phyloP scores from a whole-genome alignment of 2,888 invertebrate genomes.

The Diarsia rubi region DNA sequence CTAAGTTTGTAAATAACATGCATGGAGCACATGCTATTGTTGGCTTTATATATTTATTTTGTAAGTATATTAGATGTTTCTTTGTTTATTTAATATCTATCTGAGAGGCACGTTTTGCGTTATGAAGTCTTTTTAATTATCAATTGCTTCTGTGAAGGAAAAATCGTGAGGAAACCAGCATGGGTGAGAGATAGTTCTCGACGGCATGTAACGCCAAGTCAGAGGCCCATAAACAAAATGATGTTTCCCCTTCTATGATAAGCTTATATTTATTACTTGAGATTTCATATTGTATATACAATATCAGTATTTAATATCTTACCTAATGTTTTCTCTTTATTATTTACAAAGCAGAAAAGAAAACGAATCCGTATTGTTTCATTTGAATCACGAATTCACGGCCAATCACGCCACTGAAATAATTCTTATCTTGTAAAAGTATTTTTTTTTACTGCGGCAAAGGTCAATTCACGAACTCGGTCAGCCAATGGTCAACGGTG shows the following conservation, averaged over 20 bases:
- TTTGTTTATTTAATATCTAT: too few species aligned
- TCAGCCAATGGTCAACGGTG: constrained; percentile 60
- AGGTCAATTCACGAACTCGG: constrained; percentile 59
- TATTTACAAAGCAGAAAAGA: background rate
- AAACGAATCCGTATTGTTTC: background rate
- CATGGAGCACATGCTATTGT: constrained; percentile 15
- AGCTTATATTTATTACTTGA: background rate
- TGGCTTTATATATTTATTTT: background rate
- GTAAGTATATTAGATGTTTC: too few species aligned
- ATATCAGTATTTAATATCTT: background rate
- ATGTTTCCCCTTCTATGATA: too few species aligned
- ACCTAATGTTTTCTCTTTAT: background rate
- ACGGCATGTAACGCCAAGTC: too few species aligned
- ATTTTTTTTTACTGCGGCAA: constrained; percentile 9
- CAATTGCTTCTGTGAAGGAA: too few species aligned
- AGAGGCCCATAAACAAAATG: too few species aligned
- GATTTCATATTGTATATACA: constrained; percentile 6
- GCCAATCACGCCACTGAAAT: background rate
- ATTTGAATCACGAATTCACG: background rate
- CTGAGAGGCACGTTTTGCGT: too few species aligned
- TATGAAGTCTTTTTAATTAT: too few species aligned
- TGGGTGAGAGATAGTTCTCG: too few species aligned
- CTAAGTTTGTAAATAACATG: constrained; percentile 13
- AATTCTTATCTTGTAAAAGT: background rate
- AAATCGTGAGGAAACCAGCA: too few species aligned